Evolutionary conservation across 2,113 vertebrate genomes (phyloP).

Genomic region (Columba janthina): DNA sequence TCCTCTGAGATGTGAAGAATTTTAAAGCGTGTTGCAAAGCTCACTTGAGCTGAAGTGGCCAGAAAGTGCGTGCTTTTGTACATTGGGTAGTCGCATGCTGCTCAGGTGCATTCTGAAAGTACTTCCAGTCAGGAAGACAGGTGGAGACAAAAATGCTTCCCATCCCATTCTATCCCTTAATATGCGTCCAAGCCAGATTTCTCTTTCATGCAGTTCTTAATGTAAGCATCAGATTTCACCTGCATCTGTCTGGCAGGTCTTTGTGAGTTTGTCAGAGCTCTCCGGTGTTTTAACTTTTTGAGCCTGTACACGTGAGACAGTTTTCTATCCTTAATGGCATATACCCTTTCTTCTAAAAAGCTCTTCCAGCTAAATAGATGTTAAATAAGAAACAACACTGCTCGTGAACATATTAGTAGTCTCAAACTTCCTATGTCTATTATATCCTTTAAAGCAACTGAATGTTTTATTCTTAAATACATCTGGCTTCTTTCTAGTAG

Average conservation of each 20-base stretch:
- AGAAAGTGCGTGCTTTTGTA: background rate
- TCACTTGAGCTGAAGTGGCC: background rate
- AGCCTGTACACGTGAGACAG: background rate
- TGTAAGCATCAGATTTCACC: background rate
- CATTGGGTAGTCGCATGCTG: background rate
- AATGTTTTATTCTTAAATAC: background rate
- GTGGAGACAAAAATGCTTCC: background rate
- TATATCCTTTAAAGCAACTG: background rate
- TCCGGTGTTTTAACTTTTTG: background rate
- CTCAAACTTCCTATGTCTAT: background rate
- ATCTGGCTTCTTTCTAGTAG: background rate
- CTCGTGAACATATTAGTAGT: background rate
- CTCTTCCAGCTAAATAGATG: background rate
- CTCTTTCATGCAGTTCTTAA: background rate
- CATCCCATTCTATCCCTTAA: background rate
- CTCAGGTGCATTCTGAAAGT: background rate
- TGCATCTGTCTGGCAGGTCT: background rate
- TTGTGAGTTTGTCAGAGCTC: background rate
- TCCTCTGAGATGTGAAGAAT: constrained; percentile 15
- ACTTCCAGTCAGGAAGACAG: background rate
- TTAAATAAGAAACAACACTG: background rate
- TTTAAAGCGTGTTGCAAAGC: background rate
- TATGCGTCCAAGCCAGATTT: background rate
- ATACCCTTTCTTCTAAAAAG: background rate
- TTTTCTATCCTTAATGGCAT: background rate